A percentile compares a stretch with the other conserved stretches of the same genome.
These are phyloP conservation scores for Pogonognathellus flavescens DNA, from an alignment of 1,140 invertebrate species.

Conservation along the genomic window DNA sequence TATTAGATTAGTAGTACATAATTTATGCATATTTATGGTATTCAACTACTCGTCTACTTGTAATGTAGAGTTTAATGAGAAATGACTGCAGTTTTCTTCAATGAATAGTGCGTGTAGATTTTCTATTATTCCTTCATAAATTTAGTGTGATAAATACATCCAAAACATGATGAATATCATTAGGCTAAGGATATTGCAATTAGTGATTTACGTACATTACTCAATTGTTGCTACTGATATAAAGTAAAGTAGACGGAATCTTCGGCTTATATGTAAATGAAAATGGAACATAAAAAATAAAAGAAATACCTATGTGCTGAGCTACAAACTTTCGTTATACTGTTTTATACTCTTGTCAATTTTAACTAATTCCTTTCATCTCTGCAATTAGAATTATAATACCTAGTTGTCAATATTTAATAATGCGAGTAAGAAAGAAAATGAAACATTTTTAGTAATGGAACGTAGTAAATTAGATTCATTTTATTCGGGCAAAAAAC, in stretches of 20 bases:
- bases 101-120: background rate
- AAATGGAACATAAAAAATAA: background rate
- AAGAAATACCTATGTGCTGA: background rate
- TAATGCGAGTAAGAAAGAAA: too few relatives aligned
- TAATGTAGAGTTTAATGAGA: background rate
- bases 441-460: too few relatives aligned
- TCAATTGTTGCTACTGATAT: background rate
- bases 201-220: background rate
- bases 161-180: conserved; percentile 1
- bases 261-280: background rate
- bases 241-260: background rate
- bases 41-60: too few relatives aligned
- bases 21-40: too few relatives aligned
- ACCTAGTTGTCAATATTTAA: too few relatives aligned
- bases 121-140: conserved; percentile 8
- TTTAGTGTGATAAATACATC: background rate
- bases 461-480: too few relatives aligned
- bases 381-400: too few relatives aligned
- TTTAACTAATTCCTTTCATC: too few relatives aligned
- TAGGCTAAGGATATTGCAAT: background rate
- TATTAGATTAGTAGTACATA: too few relatives aligned
- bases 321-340: background rate
- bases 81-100: background rate
- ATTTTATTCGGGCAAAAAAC: too few relatives aligned
- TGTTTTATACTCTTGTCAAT: too few relatives aligned